phyloP scores from a whole-genome alignment of 2,888 invertebrate species.

The Euclidia mi region DNA sequence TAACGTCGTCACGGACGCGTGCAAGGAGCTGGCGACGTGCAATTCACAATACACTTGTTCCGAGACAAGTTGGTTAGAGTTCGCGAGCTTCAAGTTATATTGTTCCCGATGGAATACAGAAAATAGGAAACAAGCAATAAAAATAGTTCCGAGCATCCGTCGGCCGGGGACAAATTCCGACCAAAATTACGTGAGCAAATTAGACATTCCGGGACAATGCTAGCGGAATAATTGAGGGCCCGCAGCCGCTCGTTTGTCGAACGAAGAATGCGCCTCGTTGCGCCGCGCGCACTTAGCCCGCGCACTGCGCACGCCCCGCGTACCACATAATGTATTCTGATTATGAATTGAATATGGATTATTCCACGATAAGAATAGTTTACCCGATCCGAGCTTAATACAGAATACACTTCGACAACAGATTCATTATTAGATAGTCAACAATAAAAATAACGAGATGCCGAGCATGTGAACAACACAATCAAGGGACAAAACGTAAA shows the following conservation, averaged over 20 bases:
- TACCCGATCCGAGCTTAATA: conserved; percentile 19
- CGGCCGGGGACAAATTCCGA: conserved; percentile 84
- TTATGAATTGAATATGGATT: conserved; percentile 58
- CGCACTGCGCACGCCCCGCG: conserved; percentile 48
- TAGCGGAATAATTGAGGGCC: conserved; percentile 83
- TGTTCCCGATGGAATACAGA: conserved; percentile 80
- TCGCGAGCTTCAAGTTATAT: conserved; percentile 82
- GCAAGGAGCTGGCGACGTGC: conserved; percentile 73
- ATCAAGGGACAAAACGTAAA: no score
- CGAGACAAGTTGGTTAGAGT: conserved; percentile 81
- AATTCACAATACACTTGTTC: conserved; percentile 84
- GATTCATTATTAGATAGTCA: no score
- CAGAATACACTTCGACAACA: conserved; percentile 37
- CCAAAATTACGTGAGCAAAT: conserved; percentile 89
- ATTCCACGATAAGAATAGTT: conserved; percentile 43
- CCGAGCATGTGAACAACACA: no score
- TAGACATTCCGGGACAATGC: conserved; percentile 88
- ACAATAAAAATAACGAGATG: no score
- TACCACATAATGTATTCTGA: conserved; percentile 49
- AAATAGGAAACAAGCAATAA: conserved; percentile 89
- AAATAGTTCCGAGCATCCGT: conserved; percentile 86
- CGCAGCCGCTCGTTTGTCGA: conserved; percentile 70
- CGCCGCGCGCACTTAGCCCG: conserved; percentile 48
- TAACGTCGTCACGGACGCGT: conserved; percentile 56
- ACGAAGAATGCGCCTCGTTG: conserved; percentile 66